Conservation (phyloP, 2,888 invertebrate genomes). For the Athalia rosae region DNA sequence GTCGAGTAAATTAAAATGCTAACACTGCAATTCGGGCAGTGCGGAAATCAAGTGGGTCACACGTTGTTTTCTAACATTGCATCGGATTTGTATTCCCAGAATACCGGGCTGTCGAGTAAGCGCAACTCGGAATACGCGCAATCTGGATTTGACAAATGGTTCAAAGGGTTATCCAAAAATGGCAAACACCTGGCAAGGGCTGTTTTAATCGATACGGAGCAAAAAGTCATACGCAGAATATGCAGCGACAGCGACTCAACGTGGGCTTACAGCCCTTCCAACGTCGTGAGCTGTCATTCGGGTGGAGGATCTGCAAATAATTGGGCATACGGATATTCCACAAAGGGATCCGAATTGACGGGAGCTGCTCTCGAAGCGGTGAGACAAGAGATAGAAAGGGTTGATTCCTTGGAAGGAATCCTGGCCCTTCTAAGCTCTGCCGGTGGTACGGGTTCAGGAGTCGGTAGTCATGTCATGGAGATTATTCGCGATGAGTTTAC, state of each 20-base stretch:
- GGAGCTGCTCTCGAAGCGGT: constrained; percentile 69
- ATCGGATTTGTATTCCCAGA: constrained; percentile 68
- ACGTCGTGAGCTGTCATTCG: constrained; percentile 69
- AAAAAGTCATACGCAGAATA: constrained; percentile 72
- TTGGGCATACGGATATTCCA: constrained; percentile 75
- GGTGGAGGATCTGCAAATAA: constrained; percentile 76
- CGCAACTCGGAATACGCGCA: constrained; percentile 67
- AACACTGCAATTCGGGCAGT: constrained; percentile 76
- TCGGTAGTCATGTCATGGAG: constrained; percentile 74
- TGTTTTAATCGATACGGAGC: constrained; percentile 75
- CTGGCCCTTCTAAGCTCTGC: constrained; percentile 74
- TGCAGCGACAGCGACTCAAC: constrained; percentile 58
- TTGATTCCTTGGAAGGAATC: constrained; percentile 72
- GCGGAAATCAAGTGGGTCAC: constrained; percentile 76
- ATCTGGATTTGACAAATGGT: constrained; percentile 73
- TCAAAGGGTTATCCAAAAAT: constrained; percentile 67
- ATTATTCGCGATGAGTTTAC: constrained; percentile 72
- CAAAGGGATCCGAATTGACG: constrained; percentile 70
- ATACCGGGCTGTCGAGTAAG: constrained; percentile 60
- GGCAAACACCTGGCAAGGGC: constrained; percentile 71
- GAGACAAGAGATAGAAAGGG: constrained; percentile 72
- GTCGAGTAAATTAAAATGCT: constrained; percentile 62
- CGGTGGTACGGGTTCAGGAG: constrained; percentile 77
- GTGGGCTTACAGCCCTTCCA: constrained; percentile 71
- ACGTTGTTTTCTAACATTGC: constrained; percentile 72